These are phyloP conservation scores for Leptoteleia sp. DNA, from an alignment of 1,140 invertebrate genomes.

Conservation along the genomic window DNA sequence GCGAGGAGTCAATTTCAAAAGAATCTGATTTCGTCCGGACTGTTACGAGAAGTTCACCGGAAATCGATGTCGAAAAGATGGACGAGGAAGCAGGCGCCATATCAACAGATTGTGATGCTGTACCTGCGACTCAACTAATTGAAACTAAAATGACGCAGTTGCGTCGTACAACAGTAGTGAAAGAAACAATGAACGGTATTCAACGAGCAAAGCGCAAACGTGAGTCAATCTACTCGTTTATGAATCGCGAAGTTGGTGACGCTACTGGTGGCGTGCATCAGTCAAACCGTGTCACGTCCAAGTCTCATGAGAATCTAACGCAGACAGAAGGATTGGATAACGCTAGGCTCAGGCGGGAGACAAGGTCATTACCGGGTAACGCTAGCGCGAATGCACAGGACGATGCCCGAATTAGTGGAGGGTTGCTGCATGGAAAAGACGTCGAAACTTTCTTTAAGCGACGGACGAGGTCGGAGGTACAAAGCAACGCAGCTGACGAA, in stretches of 20 bases:
- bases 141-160: conserved; percentile 11
- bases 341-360: conserved; percentile 52
- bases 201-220: conserved; percentile 50
- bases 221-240: conserved; percentile 12
- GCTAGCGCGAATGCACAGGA: neutral
- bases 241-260: conserved; percentile 14
- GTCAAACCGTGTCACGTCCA: conserved; percentile 38
- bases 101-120: neutral
- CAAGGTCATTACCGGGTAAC: conserved; percentile 44
- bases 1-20: conserved; percentile 58
- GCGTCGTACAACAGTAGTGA: conserved; percentile 14
- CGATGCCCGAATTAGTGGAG: conserved; percentile 1
- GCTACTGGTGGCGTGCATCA: conserved; percentile 22
- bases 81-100: neutral
- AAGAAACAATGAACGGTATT: conserved; percentile 33
- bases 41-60: conserved; percentile 10
- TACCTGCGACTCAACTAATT: neutral
- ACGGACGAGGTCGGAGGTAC: conserved; percentile 76
- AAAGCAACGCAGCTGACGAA: conserved; percentile 72
- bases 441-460: conserved; percentile 70
- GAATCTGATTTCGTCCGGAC: neutral
- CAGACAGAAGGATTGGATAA: neutral
- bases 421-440: neutral
- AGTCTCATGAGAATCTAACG: conserved; percentile 32
- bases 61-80: conserved; percentile 20